Evolutionary conservation across 2,113 vertebrate genomes (phyloP).

Genomic region (Odocoileus virginianus): DNA sequence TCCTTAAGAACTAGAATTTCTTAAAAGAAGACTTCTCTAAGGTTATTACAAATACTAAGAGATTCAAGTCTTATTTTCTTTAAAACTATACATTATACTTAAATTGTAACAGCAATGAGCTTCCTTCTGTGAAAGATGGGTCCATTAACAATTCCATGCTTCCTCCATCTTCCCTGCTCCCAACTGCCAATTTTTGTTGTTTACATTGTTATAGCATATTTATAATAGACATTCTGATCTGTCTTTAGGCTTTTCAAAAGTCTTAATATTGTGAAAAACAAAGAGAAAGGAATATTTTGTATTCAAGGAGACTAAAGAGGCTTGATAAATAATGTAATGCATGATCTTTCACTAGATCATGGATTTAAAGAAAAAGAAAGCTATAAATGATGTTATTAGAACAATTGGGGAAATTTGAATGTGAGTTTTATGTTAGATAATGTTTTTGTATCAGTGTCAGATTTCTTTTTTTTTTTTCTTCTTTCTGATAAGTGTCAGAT

Average conservation of each 20-base stretch:
- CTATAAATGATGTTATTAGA: neutral
- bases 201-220: neutral
- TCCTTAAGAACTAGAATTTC: neutral
- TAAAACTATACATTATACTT: neutral
- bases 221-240: neutral
- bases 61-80: neutral
- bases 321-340: neutral
- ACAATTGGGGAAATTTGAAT: neutral
- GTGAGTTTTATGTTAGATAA: neutral
- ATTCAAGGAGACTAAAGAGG: neutral
- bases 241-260: slow-evolving; percentile 15
- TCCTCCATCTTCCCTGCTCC: neutral
- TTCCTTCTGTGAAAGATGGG: neutral
- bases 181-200: neutral
- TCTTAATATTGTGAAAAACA: neutral
- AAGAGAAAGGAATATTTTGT: neutral
- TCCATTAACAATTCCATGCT: neutral
- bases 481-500: neutral
- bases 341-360: neutral
- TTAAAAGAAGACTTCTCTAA: neutral
- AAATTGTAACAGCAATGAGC: neutral
- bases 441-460: neutral
- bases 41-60: slow-evolving; percentile 1
- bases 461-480: neutral
- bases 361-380: neutral